These are phyloP conservation scores for Medauroidea extradentata DNA, from an alignment of 1,140 invertebrate genomes.

Conservation along the genomic window DNA sequence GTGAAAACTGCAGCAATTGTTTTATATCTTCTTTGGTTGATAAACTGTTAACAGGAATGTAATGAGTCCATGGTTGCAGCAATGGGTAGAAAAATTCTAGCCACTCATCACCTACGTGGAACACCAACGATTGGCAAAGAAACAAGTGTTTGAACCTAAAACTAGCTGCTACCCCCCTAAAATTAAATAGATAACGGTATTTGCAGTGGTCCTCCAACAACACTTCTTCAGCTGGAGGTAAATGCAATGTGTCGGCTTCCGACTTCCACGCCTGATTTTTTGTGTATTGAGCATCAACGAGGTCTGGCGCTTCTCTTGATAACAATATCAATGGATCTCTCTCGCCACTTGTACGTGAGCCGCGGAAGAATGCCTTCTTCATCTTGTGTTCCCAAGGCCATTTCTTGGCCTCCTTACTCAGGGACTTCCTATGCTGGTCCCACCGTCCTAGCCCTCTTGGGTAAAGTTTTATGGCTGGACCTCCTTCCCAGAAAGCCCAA, in stretches of 20 bases:
- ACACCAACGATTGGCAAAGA: slow-evolving; percentile 89
- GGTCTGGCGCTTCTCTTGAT: slow-evolving; percentile 68
- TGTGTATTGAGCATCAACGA: slow-evolving; percentile 91
- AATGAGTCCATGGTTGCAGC: slow-evolving; percentile 94
- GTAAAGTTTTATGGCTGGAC: slow-evolving; percentile 90
- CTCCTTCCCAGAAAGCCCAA: slow-evolving; percentile 97
- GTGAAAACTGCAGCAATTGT: slow-evolving; percentile 70
- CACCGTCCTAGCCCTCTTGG: slow-evolving; percentile 89
- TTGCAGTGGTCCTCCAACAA: slow-evolving; percentile 88
- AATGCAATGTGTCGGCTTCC: slow-evolving; percentile 78
- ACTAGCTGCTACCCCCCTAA: slow-evolving; percentile 92
- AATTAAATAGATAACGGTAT: slow-evolving; percentile 95
- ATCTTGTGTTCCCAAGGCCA: slow-evolving; percentile 78
- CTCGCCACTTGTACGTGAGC: slow-evolving; percentile 87
- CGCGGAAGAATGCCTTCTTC: slow-evolving; percentile 80
- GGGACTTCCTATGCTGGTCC: slow-evolving; percentile 73
- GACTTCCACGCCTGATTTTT: slow-evolving; percentile 99
- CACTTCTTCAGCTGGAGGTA: slow-evolving; percentile 78
- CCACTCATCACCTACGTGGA: slow-evolving; percentile 94
- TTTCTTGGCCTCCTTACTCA: slow-evolving; percentile 61
- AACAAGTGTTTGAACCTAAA: slow-evolving; percentile 97
- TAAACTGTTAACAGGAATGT: slow-evolving; percentile 77
- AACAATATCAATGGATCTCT: slow-evolving; percentile 85
- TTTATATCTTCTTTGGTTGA: slow-evolving; percentile 62
- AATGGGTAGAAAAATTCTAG: slow-evolving; percentile 91